Conservation (phyloP, 2,888 invertebrate species). For the Cephus rjabovi region DNA sequence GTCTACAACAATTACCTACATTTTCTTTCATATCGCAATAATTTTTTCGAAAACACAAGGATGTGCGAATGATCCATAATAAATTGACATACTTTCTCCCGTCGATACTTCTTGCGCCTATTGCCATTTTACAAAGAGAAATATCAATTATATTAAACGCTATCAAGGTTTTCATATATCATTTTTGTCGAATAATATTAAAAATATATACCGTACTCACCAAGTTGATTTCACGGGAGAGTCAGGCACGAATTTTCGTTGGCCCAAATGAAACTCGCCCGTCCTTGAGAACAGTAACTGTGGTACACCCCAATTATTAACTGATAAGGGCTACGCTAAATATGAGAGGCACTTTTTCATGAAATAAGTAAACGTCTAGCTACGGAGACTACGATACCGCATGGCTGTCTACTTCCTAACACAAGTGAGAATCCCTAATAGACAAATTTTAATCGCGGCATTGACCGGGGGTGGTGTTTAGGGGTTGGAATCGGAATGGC, state of each 20-base stretch:
- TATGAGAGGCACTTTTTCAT: conserved; percentile 21
- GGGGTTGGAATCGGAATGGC: conserved; percentile 52
- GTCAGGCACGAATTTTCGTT: not conserved
- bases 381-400: conserved; percentile 44
- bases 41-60: not conserved
- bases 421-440: conserved; percentile 38
- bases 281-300: not conserved
- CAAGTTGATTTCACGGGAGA: not conserved
- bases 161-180: not conserved
- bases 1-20: not conserved
- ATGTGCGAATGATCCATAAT: not conserved
- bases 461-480: conserved; percentile 47
- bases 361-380: conserved; percentile 34
- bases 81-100: not conserved
- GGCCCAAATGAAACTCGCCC: not conserved
- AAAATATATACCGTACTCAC: not conserved
- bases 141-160: too few relatives aligned
- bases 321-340: not conserved
- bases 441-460: conserved; percentile 51
- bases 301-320: not conserved
- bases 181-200: not conserved
- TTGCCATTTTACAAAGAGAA: not conserved
- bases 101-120: not conserved
- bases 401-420: conserved; percentile 48
- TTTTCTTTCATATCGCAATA: not conserved